Conservation (phyloP, 2,888 invertebrate species). For the Clivina fossor region DNA sequence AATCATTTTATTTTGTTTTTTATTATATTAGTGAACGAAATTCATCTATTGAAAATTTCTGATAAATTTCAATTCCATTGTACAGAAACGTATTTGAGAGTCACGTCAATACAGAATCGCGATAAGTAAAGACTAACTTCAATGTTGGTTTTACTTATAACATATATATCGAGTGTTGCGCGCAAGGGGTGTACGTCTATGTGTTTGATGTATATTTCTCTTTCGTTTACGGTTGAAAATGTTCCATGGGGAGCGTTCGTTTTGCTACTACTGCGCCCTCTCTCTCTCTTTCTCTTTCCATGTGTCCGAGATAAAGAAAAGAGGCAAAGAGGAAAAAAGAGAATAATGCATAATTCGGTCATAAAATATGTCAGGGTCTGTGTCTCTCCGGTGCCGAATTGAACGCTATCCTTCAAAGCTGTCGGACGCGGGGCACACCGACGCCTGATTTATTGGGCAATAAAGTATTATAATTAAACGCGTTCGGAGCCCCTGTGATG, state of each 20-base stretch:
- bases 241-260: conserved; percentile 45
- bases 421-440: conserved; percentile 53
- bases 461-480: conserved; percentile 81
- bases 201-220: conserved; percentile 35
- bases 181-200: no score
- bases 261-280: no score
- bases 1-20: no score
- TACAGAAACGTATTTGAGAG: no score
- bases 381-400: no score
- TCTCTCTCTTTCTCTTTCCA: not conserved
- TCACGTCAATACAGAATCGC: no score
- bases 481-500: conserved; percentile 56
- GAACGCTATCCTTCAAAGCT: conserved; percentile 66
- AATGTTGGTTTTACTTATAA: no score
- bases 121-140: no score
- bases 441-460: conserved; percentile 73
- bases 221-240: conserved; percentile 39
- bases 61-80: no score
- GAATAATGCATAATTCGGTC: conserved; percentile 65
- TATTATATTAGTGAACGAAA: no score
- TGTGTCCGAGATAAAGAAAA: conserved; percentile 18
- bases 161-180: no score
- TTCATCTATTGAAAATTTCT: no score
- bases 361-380: conserved; percentile 67
- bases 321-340: conserved; percentile 41